phyloP scores from a whole-genome alignment of 2,888 invertebrate genomes.

The Eupithecia tripunctaria region DNA sequence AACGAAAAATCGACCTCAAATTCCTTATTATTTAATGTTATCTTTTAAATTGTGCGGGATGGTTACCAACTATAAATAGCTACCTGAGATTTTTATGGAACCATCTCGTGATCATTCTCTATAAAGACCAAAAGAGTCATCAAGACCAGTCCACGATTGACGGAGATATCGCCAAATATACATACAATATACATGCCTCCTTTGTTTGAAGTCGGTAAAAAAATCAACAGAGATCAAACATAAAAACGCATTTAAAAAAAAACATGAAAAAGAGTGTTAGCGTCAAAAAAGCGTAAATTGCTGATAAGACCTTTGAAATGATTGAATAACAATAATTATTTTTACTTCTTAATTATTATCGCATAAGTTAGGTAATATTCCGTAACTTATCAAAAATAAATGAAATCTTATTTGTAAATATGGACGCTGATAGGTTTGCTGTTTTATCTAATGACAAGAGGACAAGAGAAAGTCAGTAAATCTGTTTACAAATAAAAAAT shows the following conservation, averaged over 20 bases:
- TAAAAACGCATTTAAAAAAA: background rate
- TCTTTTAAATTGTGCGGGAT: background rate
- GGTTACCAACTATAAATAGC: too few species aligned
- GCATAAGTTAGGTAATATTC: background rate
- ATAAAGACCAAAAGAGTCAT: background rate
- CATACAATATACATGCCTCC: background rate
- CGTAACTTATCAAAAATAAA: background rate
- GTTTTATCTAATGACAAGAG: conserved; percentile 3
- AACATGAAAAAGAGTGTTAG: background rate
- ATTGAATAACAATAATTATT: background rate
- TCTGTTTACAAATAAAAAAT: background rate
- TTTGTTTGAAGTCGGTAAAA: background rate
- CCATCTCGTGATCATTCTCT: background rate
- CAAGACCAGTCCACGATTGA: background rate
- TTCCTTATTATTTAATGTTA: too few species aligned
- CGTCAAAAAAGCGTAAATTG: background rate
- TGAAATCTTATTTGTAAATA: conserved; percentile 8
- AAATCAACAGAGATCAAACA: background rate
- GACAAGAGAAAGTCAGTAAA: conserved; percentile 6
- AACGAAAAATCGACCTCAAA: background rate
- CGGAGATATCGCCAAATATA: background rate
- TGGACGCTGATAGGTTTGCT: background rate
- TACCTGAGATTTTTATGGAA: background rate
- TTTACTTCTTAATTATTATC: background rate
- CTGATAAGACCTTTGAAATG: background rate